Base-by-base conservation (phyloP, 2,797 vertebrate species). In the Amblyraja radiata region DNA sequence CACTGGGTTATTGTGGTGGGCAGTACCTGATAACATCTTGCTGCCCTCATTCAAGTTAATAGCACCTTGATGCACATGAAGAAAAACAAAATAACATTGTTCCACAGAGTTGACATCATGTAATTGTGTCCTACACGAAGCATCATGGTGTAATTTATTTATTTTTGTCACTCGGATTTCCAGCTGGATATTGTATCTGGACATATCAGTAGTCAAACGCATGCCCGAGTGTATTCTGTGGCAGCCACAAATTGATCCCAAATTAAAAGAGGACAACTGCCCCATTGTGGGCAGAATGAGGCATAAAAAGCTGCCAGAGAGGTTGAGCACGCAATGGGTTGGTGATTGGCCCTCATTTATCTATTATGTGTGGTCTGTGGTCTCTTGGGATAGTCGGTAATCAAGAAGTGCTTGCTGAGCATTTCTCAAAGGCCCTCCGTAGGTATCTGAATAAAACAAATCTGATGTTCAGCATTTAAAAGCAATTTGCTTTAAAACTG, bases 341-440 rank as follows among this genome's bases (percentile, higher is more conserved):
- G 71, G 68, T 23, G n/a, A 91, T 73, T 71, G 46, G 32, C 18
- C 73, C 71, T 91, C 32, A 91, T 54, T 74, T 92, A 54, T 28
- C 90, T 76, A 13, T 73, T 74, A 39, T 92, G 90, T 74, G 71
- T 92, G 90, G 90, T 92, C 90, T 92, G 23, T 10, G 23, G 71
- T 54, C 36, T 39, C 76, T 71, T 74, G 90, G 90, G 90, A 92
- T 74, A 76, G 54, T 36, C 71, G 73, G 90, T 39, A 54, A 76
- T 92, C 90, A 92, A 71, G 90, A 92, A n/a, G 71, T 92, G 71
- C 90, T 92, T 92, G 90, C 90, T 92, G 71, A 73, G 88, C 39
- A 36, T 39, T 76, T 74, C 23, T 39, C 81, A 54, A 74, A 54
- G 76, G 90, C 71, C 21, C 28, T 74, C 39, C 73, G 71, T 54